Evolutionary conservation across 2,113 vertebrate species (phyloP).

Genomic region (Otocyon megalotis): DNA sequence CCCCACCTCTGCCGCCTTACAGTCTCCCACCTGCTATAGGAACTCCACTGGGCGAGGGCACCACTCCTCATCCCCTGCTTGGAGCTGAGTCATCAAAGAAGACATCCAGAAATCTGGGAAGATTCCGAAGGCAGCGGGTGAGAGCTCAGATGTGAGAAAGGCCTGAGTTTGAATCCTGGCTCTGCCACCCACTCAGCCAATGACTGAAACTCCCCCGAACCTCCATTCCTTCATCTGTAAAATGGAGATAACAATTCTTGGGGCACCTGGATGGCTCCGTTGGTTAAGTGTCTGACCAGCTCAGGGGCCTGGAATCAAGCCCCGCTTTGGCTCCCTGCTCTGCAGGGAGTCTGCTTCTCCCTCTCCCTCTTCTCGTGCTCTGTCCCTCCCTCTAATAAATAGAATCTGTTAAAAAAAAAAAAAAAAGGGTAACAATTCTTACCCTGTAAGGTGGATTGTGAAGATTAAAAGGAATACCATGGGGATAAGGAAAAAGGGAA

Average conservation of each 20-base stretch:
- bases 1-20: neutral
- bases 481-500: neutral
- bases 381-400: neutral
- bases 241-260: neutral
- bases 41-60: neutral
- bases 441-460: neutral
- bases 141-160: neutral
- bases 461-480: neutral
- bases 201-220: neutral
- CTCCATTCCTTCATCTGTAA: constrained; percentile 23
- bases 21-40: neutral
- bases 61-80: neutral
- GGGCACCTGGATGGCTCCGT: neutral
- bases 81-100: neutral
- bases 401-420: neutral
- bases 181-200: neutral
- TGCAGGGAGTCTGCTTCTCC: neutral
- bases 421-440: neutral
- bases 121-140: neutral
- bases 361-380: neutral
- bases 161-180: neutral
- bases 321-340: neutral
- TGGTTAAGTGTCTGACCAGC: neutral
- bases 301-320: neutral
- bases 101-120: neutral